Base-by-base conservation (phyloP, 2,888 invertebrate species). In the Operophtera brumata region DNA sequence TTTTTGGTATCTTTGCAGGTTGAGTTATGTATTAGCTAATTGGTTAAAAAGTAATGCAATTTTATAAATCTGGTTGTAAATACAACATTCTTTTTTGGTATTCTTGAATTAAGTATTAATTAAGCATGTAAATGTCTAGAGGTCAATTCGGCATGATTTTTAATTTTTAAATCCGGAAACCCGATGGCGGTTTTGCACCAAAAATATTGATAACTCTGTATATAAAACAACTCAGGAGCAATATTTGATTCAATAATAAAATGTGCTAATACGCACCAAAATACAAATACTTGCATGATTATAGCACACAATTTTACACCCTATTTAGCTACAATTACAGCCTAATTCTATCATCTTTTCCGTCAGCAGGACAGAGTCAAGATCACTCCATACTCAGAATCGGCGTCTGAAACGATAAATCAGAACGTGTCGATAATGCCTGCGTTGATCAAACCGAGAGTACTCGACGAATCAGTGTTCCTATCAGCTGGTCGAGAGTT, bases 341-440 rank as follows among this genome's bases (percentile, higher is more conserved):
- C 41, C n/a, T 20, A 34, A 40, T 36, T 48, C 10, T 8, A 42
- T 9, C n/a, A 2, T 13, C 3, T 32, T 7, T 13, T 32, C 42
- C 28, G 12, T 12, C 35, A 30, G 79, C 85, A 84, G 47, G 77
- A 84, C 60, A 82, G 84, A 66, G 84, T 89, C 60, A 82, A 84
- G 61, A 89, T 89, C 58, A 84, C 85, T 9, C 86, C 86, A 6
- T 83, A 82, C 59, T 76, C 83, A 0, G 86, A 82, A 48, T 74
- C 81, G 0, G 83, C 82, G 2, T 84, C 87, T 0, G 86, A 86
- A 61, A 70, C 83, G 0, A 78, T 69, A 35, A 80, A 75, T 54
- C 69, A 83, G 34, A 82, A 82, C 57, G 66, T 71, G 48, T 77
- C 81, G 0, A 65, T 73, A 9, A 71, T 70, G 20, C 73, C 77